Evolutionary conservation across 2,797 vertebrate genomes (phyloP), one percentile per base, ranked within the genome.

Genomic region (Oophaga sylvatica): DNA sequence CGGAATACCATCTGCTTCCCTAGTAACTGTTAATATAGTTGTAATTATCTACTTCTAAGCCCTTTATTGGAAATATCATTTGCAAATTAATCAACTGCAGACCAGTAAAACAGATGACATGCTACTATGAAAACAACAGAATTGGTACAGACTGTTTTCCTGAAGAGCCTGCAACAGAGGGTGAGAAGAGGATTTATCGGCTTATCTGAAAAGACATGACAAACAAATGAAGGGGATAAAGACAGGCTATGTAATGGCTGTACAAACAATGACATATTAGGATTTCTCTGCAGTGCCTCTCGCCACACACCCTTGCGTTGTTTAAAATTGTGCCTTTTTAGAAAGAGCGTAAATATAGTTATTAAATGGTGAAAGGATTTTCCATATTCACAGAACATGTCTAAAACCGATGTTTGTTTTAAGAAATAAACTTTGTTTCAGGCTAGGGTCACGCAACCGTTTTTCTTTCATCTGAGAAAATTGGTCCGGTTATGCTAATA

Each of bases 1-100:
- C 95, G 94, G 96, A 97, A 97, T 96, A 95, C 97, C 98, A 98
- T 98, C 98, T 99, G 97, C 96, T 97, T 96, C 96, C 95, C 96
- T 93, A 93, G 96, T 97, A 97, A 98, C 96, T 97, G 96, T 97
- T 99, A 98, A 98, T 98, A 98, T 97, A 98, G 97, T 96, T 96
- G 97, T 97, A 98, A 97, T 99, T 98, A 98, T 97, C 96, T 97
- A 97, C 97, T 98, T 97, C 96, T 96, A 96, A 97, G 96, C 96
- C 97, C 95, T 98, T 99, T 98, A 98, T 96, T 96, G 96, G 95
- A 96, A 97, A 97, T 96, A 97, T 97, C 96, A 97, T 97, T 95
- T 95, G 96, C 96, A 96, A 97, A 98, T 97, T 96, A 97, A 98
- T 97, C 97, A 96, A 96, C 95, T 95, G 94, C 95, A 92, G 96